A percentile compares a stretch with the other conserved stretches of the same genome.
Conservation (phyloP, 2,113 vertebrate genomes). For the Salvator merianae region DNA sequence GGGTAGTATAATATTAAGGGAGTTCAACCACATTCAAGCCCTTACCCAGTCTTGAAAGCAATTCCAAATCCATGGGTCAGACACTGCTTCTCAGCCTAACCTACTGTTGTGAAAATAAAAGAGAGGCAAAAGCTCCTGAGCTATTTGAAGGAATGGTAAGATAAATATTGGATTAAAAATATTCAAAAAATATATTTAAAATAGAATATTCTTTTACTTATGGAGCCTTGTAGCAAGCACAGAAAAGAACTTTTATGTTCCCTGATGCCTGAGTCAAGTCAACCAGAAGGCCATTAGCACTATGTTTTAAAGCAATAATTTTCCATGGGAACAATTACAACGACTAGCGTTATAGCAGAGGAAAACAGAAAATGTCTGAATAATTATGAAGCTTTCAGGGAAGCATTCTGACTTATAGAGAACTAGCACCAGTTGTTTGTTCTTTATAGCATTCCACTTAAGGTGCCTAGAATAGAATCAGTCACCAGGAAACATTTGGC, state of each 20-base stretch:
- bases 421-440: background rate
- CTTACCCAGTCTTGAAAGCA: background rate
- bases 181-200: background rate
- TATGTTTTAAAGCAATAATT: background rate
- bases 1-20: background rate
- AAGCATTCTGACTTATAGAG: background rate
- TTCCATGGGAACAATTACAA: background rate
- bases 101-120: background rate
- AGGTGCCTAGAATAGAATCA: constrained; percentile 7
- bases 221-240: background rate
- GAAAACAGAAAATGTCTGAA: background rate
- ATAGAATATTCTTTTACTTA: background rate
- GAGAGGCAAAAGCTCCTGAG: background rate
- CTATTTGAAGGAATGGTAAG: background rate
- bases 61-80: background rate
- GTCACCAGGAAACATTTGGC: constrained; percentile 4
- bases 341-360: background rate
- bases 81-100: background rate
- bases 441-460: background rate
- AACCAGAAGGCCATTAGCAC: background rate
- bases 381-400: background rate
- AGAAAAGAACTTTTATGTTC: background rate
- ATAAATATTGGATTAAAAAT: background rate
- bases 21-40: background rate
- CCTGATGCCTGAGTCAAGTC: background rate